phyloP scores from a whole-genome alignment of 2,113 vertebrate genomes.

The Mustelus asterias region DNA sequence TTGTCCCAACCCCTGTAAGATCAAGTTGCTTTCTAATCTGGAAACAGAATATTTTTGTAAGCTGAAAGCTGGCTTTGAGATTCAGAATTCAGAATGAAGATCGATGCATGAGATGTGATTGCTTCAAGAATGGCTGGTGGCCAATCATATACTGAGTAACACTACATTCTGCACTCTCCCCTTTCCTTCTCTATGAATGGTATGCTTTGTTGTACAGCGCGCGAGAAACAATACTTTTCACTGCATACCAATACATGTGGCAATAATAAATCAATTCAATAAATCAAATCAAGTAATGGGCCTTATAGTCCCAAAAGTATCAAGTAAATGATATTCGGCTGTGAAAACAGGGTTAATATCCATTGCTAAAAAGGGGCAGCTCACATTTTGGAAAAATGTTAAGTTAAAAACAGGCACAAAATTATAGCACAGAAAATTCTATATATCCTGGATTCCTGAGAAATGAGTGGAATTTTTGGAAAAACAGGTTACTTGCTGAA shows the following conservation, averaged over 20 bases:
- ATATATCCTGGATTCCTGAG: conserved; percentile 8
- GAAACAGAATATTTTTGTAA: no score
- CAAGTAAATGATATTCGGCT: not conserved
- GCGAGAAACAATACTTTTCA: no score
- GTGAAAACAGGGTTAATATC: not conserved
- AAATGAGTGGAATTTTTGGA: conserved; percentile 34
- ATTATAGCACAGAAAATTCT: not conserved
- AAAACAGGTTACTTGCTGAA: conserved; percentile 9
- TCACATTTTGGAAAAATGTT: not conserved
- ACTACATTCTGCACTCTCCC: no score
- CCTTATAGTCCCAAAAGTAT: not conserved
- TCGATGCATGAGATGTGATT: not conserved
- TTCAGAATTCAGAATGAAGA: not conserved
- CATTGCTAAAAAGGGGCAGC: not conserved
- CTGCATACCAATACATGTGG: no score
- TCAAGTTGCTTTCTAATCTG: not conserved
- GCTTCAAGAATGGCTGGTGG: not conserved
- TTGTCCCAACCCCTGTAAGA: not conserved
- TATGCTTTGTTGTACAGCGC: no score
- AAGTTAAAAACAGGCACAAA: conserved; percentile 1
- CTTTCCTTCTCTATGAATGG: no score
- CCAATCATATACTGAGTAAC: no score
- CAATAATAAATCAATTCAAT: no score
- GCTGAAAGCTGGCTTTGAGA: not conserved
- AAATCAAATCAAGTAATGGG: no score